Base-by-base conservation (phyloP, 2,113 vertebrate genomes). In the Mormyrus iriodes region DNA sequence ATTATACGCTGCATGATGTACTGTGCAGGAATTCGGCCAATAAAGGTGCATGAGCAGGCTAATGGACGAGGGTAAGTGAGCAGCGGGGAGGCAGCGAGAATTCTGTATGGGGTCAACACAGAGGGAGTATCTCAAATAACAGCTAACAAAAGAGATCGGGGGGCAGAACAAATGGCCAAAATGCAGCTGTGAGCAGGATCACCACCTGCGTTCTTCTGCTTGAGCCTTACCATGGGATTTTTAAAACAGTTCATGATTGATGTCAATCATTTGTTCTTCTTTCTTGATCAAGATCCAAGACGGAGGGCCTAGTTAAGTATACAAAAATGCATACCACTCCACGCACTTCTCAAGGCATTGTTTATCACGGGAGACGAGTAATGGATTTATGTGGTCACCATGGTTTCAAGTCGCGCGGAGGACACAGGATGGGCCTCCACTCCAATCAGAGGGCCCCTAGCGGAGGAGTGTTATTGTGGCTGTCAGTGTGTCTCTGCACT, bases 11-110 rank as follows among this genome's bases (percentile, higher is more conserved):
- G 35, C 8, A 21, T 84, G 21, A n/a, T 42, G 90, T 87, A 92
- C 91, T 92, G 91, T 93, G 92, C 89, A 91, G 4, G 91, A 89
- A 51, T 87, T 35, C 86, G 27, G 69, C 69, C 35, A 19, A 76
- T 13, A 53, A 55, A 90, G 88, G 87, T 73, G 2, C 88, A 85
- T 90, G 88, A 90, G 91, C 91, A 79, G 89, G 55, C 90, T 88
- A 87, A 86, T 76, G 7, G 49, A 86, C 27, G 31, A 46, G 44
- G 24, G 4, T 27, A 76, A 51, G 31, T 42, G 35, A 39, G 69
- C 65, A 15, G 27, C 4, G 46, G 44, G 24, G 39, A 85, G 79
- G 85, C 49, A 89, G 76, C 42, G 87, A n/a, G 82, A 42, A 88
- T 89, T 85, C 35, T 46, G 6, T 58, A 48, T 24, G 35, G 42